These are phyloP conservation scores for Synanthedon vespiformis DNA, from an alignment of 2,888 invertebrate genomes.

Conservation along the genomic window DNA sequence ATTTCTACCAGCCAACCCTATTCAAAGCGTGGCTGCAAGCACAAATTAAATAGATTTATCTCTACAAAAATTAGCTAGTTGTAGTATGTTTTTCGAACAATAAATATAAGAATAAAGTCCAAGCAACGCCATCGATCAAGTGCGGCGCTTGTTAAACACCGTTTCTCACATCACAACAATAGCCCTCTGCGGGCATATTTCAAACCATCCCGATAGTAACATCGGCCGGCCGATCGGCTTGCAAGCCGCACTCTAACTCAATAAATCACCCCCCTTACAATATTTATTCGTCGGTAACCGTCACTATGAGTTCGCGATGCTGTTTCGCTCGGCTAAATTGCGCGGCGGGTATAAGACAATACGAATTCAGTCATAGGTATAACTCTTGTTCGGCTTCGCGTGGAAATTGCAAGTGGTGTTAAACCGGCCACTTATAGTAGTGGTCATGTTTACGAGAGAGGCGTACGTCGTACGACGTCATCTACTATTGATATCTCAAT, in stretches of 20 bases:
- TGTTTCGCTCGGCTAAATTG: slow-evolving; percentile 12
- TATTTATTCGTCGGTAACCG: slow-evolving; percentile 59
- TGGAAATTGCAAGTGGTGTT: neutral
- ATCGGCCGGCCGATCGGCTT: slow-evolving; percentile 53
- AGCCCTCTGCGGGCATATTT: slow-evolving; percentile 64
- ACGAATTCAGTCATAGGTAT: neutral
- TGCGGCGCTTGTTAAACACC: slow-evolving; percentile 63
- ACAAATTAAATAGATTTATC: neutral
- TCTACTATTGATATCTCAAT: slow-evolving; percentile 68
- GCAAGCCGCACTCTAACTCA: slow-evolving; percentile 44
- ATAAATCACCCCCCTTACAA: slow-evolving; percentile 68
- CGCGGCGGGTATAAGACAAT: neutral
- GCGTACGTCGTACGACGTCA: slow-evolving; percentile 46
- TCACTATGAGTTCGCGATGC: slow-evolving; percentile 38
- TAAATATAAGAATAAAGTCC: slow-evolving; percentile 33
- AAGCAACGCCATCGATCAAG: slow-evolving; percentile 50
- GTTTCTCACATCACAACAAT: slow-evolving; percentile 69
- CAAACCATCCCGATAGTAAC: slow-evolving; percentile 62
- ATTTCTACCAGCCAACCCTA: too few relatives aligned
- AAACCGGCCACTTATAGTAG: slow-evolving; percentile 15
- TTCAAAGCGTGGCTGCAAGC: too few relatives aligned
- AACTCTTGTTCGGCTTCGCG: neutral
- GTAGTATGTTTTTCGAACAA: slow-evolving; percentile 43
- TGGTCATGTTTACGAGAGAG: slow-evolving; percentile 43
- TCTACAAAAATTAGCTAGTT: slow-evolving; percentile 27